Evolutionary conservation across 2,797 vertebrate species (phyloP), one percentile per base, ranked within the genome.

Genomic region (Amblyopsis hoosieri): DNA sequence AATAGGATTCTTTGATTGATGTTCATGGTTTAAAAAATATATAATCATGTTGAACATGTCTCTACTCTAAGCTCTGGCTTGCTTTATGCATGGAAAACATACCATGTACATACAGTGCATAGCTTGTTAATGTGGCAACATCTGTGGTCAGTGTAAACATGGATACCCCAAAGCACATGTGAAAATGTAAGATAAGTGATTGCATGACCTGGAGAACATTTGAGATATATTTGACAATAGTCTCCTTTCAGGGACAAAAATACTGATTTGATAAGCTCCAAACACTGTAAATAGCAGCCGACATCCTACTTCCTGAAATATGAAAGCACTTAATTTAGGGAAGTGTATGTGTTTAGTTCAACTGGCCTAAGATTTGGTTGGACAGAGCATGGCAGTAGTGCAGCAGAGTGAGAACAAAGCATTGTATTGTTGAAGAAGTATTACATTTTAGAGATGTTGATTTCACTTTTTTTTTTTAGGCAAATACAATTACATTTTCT

Each of bases 361-460:
- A 49, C 69, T 56, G 58, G 64, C 57, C 69, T 72, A 2, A 33
- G 62, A 74, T 48, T 54, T 1, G 60, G 76, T 79, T 75, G 76
- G 75, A 80, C 89, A 86, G 86, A 87, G 87, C 85, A 78, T 86
- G 85, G 83, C 87, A 5, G 62, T 71, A 45, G 76, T 13, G 49
- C 84, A 72, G 82, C 87, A 87, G 88, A 89, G 73, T 79, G 86
- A 92, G 89, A 90, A 90, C 90, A 88, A 88, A 89, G 86, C 86
- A 83, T 91, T 90, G 79, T 89, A 85, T 90, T 92, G 72, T 89
- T 86, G 87, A 90, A 89, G 89, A 92, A 93, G 90, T 93, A 91
- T 94, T 93, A 93, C 85, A 83, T 92, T 90, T 86, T 91, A 91
- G 75, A 91, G 70, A 93, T 76, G 74, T 83, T 81, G 72, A 72